Conservation (phyloP, 2,797 vertebrate species). For the Myotis findleyi region DNA sequence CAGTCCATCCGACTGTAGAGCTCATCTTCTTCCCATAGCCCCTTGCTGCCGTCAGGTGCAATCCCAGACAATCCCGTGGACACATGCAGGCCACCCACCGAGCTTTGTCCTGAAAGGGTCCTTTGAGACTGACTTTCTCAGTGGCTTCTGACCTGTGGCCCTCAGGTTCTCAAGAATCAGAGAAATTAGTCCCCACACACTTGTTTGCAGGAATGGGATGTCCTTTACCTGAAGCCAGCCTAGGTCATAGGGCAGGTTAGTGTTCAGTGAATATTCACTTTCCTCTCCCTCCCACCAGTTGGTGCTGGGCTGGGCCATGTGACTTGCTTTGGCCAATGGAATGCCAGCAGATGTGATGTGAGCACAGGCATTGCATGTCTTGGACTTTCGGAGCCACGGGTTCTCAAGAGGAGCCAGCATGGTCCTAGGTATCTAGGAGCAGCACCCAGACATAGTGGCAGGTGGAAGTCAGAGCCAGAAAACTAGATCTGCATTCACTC, state of each 20-base stretch:
- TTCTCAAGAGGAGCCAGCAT: not conserved
- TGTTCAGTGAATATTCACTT: not conserved
- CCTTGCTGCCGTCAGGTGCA: not conserved
- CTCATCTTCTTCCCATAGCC: not conserved
- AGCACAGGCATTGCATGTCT: not conserved
- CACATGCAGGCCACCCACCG: not conserved
- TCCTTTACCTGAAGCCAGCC: not conserved
- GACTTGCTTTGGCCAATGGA: not conserved
- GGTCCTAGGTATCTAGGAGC: not conserved
- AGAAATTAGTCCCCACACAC: not conserved
- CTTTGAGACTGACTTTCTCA: not conserved
- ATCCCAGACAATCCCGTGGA: not conserved
- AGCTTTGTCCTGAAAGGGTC: not conserved
- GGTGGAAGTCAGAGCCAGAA: not conserved
- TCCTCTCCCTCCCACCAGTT: rapidly evolving
- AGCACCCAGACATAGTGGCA: not conserved
- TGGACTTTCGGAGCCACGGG: not conserved
- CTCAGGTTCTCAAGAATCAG: not conserved
- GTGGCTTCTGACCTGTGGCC: not conserved
- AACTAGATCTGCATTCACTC: not conserved
- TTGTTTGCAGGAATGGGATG: not conserved
- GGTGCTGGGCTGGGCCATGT: not conserved
- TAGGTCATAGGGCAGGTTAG: not conserved
- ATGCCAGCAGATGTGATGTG: not conserved
- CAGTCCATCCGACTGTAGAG: not conserved